Evolutionary conservation across 2,113 vertebrate genomes (phyloP).

Genomic region (Xenopus tropicalis): DNA sequence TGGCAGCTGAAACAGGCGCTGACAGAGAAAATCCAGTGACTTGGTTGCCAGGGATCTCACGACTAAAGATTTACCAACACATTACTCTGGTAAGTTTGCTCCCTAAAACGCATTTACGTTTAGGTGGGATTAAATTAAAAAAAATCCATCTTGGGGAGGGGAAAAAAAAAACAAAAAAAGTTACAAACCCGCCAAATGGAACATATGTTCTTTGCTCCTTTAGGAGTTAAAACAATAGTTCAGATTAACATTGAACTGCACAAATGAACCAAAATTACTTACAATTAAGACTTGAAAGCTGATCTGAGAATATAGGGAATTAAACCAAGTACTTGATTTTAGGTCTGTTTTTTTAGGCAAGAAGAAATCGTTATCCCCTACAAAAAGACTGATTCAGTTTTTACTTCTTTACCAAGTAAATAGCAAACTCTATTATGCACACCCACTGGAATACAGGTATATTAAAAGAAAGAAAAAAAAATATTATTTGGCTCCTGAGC

Average conservation of each 20-base stretch:
- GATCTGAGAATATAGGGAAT: not conserved
- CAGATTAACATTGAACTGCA: not conserved
- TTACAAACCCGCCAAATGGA: too few relatives aligned
- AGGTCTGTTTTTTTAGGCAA: not conserved
- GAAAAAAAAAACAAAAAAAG: not conserved
- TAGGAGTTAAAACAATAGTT: not conserved
- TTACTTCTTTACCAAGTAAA: constrained; percentile 56
- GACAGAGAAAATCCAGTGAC: constrained; percentile 93
- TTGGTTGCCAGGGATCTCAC: constrained; percentile 77
- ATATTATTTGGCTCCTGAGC: constrained; percentile 63
- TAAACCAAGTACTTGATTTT: constrained; percentile 13
- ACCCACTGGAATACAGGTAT: constrained; percentile 62
- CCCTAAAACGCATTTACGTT: constrained; percentile 1
- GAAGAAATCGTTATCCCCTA: not conserved
- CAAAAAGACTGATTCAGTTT: not conserved
- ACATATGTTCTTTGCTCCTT: not conserved
- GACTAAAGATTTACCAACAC: constrained; percentile 63
- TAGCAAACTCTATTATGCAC: constrained; percentile 60
- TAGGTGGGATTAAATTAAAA: not conserved
- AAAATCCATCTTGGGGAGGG: not conserved
- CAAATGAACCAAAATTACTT: not conserved
- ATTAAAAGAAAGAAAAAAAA: constrained; percentile 54
- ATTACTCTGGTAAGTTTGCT: not conserved
- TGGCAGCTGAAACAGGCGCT: constrained; percentile 89
- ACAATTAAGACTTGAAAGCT: not conserved